Conservation (phyloP, 2,888 invertebrate species). For the Junonia oenone region DNA sequence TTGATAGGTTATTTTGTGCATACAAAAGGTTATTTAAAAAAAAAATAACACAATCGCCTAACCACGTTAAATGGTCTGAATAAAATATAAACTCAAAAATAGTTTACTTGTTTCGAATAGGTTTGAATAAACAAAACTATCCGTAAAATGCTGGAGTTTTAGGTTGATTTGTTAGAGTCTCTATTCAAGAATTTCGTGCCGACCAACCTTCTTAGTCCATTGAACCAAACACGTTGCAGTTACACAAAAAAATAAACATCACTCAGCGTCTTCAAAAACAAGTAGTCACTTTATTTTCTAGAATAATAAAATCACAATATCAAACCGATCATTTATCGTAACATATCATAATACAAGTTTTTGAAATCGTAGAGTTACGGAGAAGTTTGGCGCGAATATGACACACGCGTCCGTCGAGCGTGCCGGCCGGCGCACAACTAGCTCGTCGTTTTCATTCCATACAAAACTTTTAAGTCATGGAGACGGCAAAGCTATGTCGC, state of each 20-base stretch:
- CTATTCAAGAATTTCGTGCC: slow-evolving; percentile 59
- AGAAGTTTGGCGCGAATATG: slow-evolving; percentile 56
- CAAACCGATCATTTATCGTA: slow-evolving; percentile 38
- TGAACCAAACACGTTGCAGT: slow-evolving; percentile 78
- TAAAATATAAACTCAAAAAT: neutral
- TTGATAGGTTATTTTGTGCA: neutral
- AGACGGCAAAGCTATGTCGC: slow-evolving; percentile 80
- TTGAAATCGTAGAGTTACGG: slow-evolving; percentile 61
- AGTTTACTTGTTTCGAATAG: neutral
- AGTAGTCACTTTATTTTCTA: slow-evolving; percentile 52
- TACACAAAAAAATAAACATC: slow-evolving; percentile 73
- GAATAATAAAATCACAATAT: slow-evolving; percentile 38
- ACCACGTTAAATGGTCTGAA: neutral
- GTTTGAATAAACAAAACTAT: neutral
- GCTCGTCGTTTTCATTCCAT: slow-evolving; percentile 65
- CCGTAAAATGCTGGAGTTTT: slow-evolving; percentile 50
- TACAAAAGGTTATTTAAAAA: neutral
- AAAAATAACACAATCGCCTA: neutral
- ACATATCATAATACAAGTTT: slow-evolving; percentile 44
- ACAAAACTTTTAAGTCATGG: slow-evolving; percentile 79
- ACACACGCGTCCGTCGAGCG: slow-evolving; percentile 55
- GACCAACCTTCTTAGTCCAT: slow-evolving; percentile 76
- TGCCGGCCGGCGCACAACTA: slow-evolving; percentile 76
- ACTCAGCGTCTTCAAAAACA: slow-evolving; percentile 42
- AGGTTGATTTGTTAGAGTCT: slow-evolving; percentile 59